These are phyloP conservation scores for Maccullochella peelii DNA, from an alignment of 2,113 vertebrate genomes.

Conservation along the genomic window DNA sequence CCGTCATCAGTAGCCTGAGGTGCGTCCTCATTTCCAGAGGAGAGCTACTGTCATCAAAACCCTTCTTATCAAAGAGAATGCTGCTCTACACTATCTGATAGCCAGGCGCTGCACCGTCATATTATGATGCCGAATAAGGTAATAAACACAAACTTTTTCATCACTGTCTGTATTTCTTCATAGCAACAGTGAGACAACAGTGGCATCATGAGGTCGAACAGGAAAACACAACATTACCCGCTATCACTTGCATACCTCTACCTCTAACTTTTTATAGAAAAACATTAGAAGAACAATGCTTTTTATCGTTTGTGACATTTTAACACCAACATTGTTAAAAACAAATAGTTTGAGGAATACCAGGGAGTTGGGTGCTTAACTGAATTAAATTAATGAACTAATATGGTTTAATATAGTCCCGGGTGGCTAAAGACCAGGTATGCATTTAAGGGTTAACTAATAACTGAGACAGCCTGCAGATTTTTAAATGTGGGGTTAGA, in stretches of 20 bases:
- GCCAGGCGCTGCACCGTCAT: too few relatives aligned
- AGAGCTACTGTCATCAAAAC: too few relatives aligned
- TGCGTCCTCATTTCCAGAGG: neutral
- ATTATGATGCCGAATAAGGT: too few relatives aligned
- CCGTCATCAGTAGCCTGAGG: neutral
- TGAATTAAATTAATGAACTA: neutral
- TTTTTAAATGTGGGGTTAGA: neutral
- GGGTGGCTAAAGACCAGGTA: neutral
- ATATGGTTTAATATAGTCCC: neutral
- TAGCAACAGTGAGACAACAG: too few relatives aligned
- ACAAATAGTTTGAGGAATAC: neutral
- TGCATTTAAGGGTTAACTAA: neutral
- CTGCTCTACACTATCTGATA: too few relatives aligned
- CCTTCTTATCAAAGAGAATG: too few relatives aligned
- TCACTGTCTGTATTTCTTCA: too few relatives aligned
- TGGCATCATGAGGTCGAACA: too few relatives aligned
- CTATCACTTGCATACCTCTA: too few relatives aligned
- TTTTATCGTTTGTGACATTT: neutral
- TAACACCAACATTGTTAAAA: neutral
- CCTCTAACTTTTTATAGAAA: neutral
- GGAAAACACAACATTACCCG: too few relatives aligned
- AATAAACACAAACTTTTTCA: too few relatives aligned
- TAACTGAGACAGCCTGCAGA: neutral
- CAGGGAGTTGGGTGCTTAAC: neutral
- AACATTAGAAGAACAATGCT: neutral